A percentile compares a stretch with the other conserved stretches of the same genome.
These are phyloP conservation scores for Ditylenchus weischeri DNA, from an alignment of 2,888 invertebrate genomes.

Conservation along the genomic window DNA sequence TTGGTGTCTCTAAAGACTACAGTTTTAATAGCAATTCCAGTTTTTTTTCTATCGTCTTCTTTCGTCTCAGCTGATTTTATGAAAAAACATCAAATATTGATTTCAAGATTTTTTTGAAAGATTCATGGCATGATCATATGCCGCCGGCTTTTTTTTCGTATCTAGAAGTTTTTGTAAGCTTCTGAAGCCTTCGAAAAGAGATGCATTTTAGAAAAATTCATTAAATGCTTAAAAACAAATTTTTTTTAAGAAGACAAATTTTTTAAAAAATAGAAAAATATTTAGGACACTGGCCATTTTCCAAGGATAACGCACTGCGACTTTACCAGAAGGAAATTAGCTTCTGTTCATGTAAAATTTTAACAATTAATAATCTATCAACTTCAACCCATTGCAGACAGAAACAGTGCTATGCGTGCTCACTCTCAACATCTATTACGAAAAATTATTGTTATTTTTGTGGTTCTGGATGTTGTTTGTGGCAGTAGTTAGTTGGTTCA, in stretches of 20 bases:
- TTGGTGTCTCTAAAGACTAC: no score
- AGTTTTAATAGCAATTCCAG: no score
- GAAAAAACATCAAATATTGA: no score
- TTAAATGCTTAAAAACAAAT: no score
- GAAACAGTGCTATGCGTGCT: slow-evolving; percentile 57
- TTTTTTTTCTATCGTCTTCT: no score
- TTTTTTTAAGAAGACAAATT: background rate
- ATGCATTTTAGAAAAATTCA: no score
- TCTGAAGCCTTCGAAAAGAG: no score
- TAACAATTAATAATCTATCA: background rate
- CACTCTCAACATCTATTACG: slow-evolving; percentile 58
- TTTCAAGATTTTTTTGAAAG: no score
- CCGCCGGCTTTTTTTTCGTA: no score
- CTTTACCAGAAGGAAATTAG: slow-evolving; percentile 48
- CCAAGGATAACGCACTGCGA: slow-evolving; percentile 57
- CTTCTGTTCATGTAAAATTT: slow-evolving; percentile 45
- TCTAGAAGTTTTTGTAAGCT: no score
- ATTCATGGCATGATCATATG: no score
- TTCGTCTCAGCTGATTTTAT: no score
- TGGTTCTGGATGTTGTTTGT: slow-evolving; percentile 59
- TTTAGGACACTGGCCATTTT: slow-evolving; percentile 52
- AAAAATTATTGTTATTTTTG: slow-evolving; percentile 56
- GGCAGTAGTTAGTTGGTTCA: slow-evolving; percentile 43
- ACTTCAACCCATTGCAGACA: slow-evolving; percentile 31
- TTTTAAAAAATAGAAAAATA: slow-evolving; percentile 3